Base-by-base conservation (phyloP, 2,797 vertebrate species). In the Aeoliscus strigatus region DNA sequence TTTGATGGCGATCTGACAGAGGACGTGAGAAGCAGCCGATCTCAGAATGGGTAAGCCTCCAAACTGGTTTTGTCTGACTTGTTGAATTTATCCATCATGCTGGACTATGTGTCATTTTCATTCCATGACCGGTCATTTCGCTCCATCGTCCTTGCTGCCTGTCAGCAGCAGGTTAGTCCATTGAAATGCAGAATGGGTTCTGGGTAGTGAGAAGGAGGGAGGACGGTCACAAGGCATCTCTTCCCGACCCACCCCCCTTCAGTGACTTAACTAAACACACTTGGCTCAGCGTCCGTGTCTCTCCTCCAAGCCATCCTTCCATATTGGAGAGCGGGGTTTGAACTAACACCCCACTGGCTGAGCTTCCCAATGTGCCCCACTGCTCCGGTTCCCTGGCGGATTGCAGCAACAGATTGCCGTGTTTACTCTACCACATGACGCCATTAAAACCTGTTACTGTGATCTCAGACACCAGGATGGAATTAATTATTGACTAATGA, bases 361-460 rank as follows among this genome's bases (percentile, higher is more conserved):
- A 12, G 76, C 51, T 71, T 83, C 70, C 75, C 80, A 75, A 49
- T 56, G 74, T 80, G 78, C 80, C 82, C 84, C 79, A 77, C 64
- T 81, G 79, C 75, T 78, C 75, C 67, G 41, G 35, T 66, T 84
- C 84, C 79, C 82, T 81, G 84, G 81, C 76, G 83, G 79, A 81
- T 82, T 79, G 75, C 83, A 87, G 87, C 87, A 89, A 90, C 88
- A 90, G 87, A 89, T 89, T 89, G 87, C 75, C 79, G 74, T 88
- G 88, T 89, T 89, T 90, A 89, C 88, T 84, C 86, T 85, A 82
- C 79, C 82, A 87, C 84, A 82, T 85, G 86, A 88, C 79, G 81
- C 86, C 80, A 84, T 87, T 80, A 85, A 86, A 90, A 88, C 86
- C 87, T 88, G 87, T 87, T 87, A 90, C 86, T 87, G 86, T 86